A percentile compares a stretch with the other conserved stretches of the same genome.
phyloP scores from a whole-genome alignment of 2,797 vertebrate genomes.

The Lagorchestes hirsutus region DNA sequence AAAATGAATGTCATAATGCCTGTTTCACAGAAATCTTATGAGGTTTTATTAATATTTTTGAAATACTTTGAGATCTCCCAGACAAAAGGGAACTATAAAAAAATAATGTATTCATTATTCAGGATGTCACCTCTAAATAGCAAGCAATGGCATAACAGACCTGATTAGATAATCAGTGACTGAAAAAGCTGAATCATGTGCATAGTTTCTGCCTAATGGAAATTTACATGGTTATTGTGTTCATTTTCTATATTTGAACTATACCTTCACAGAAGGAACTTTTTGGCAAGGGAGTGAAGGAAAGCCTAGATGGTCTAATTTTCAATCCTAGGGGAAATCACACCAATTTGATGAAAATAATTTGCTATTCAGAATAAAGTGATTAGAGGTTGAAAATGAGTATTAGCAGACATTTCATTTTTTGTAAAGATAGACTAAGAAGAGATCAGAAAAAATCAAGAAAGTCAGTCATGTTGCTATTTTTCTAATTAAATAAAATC shows the following conservation, averaged over 20 bases:
- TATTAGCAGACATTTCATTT: constrained; percentile 28
- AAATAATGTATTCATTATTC: constrained; percentile 37
- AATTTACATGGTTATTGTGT: constrained; percentile 53
- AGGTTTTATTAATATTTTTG: constrained; percentile 49
- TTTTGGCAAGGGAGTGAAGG: constrained; percentile 58
- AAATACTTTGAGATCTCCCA: constrained; percentile 33
- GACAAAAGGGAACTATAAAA: constrained; percentile 15
- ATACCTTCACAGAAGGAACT: constrained; percentile 63
- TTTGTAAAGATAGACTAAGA: neutral
- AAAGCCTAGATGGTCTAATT: constrained; percentile 42
- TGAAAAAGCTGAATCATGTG: constrained; percentile 60
- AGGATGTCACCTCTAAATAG: constrained; percentile 60
- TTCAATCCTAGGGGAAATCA: constrained; percentile 35
- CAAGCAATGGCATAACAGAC: neutral
- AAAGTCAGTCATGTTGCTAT: constrained; percentile 25
- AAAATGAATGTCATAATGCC: neutral
- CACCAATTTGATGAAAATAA: constrained; percentile 23
- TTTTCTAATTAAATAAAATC: constrained; percentile 67
- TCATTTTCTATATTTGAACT: constrained; percentile 76
- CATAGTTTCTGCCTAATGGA: constrained; percentile 23
- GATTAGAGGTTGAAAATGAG: constrained; percentile 32
- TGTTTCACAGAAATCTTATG: constrained; percentile 3
- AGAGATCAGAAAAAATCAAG: constrained; percentile 36
- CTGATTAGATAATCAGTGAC: constrained; percentile 55
- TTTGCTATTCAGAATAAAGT: constrained; percentile 27